Base-by-base conservation (phyloP, 2,113 vertebrate species). In the Rattus rattus region DNA sequence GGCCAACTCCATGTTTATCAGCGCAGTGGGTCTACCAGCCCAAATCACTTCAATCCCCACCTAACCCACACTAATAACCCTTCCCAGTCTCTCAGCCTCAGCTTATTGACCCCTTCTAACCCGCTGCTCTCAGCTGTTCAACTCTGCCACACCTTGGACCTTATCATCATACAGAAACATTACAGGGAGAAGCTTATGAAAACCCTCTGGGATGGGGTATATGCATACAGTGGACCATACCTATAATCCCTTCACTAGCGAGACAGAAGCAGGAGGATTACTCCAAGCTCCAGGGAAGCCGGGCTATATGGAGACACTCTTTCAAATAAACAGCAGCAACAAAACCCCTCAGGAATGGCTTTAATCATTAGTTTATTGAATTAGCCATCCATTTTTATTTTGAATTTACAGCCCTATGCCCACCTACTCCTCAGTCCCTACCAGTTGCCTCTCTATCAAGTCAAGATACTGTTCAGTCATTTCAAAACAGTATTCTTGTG, bases 1-100 rank as follows among this genome's bases (percentile, higher is more conserved):
- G 56, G 79, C 69, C 67, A 90, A 85, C 59, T 72, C 86, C 47
- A n/a, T 8, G 26, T 94, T 88, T 88, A 67, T 90, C 76, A 61
- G 84, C 59, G 22, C 36, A 26, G 85, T 30, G 36, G 69, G 28
- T 52, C 77, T 4, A 61, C 26, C 19, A 47, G 85, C 77, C 92
- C 36, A n/a, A 88, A 89, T 90, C 30, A 90, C 72, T 47, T 81
- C n/a, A 88, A 59, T 83, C 59, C 12, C 56, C 54, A 61, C 67
- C 54, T 92, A 43, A 73, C 1, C 13, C 93, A 88, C 28, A 28
- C 59, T 75, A 67, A 89, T 39, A 88, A 54, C n/a, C 26, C 13
- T 13, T 54, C 56, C 67, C 22, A 47, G 14, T 17, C 87, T 28
- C 43, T 13, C 9, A 22, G 33, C 43, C 75, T 88, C 79, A 30